Percentiles rank a stretch among this genome's conserved stretches.
Conservation (phyloP, 2,888 invertebrate species). For the Acronicta aceris region DNA sequence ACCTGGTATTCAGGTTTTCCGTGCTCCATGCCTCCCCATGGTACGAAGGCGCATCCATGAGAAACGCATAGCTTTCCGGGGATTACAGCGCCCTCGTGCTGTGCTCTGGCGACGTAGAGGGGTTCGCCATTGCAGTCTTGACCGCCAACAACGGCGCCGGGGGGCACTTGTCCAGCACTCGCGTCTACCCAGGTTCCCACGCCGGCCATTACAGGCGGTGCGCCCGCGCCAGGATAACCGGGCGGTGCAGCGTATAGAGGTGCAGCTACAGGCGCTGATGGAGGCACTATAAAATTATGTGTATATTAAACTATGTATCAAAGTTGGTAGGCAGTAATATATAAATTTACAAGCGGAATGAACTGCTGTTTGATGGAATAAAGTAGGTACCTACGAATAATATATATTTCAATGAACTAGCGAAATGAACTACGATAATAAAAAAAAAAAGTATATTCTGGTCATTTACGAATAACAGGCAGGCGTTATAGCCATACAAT, state of each 20-base stretch:
- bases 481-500: background rate
- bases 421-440: too few relatives aligned
- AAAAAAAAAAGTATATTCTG: background rate
- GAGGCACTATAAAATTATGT: constrained; percentile 58
- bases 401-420: too few relatives aligned
- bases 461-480: constrained; percentile 16
- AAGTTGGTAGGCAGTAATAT: background rate
- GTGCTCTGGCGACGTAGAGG: constrained; percentile 92
- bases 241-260: constrained; percentile 75
- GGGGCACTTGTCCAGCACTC: constrained; percentile 91
- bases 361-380: background rate
- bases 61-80: constrained; percentile 95
- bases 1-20: constrained; percentile 93
- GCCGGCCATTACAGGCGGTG: constrained; percentile 44
- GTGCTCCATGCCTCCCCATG: constrained; percentile 95
- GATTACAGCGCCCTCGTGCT: constrained; percentile 93
- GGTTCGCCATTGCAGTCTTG: constrained; percentile 89
- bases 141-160: constrained; percentile 92
- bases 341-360: constrained; percentile 24
- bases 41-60: constrained; percentile 93
- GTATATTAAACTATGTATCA: background rate
- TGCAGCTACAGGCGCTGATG: constrained; percentile 78
- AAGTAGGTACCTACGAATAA: too few relatives aligned
- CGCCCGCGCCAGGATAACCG: constrained; percentile 78
- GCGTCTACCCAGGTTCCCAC: constrained; percentile 90